Conservation (phyloP, 2,113 vertebrate genomes). For the Vidua macroura region DNA sequence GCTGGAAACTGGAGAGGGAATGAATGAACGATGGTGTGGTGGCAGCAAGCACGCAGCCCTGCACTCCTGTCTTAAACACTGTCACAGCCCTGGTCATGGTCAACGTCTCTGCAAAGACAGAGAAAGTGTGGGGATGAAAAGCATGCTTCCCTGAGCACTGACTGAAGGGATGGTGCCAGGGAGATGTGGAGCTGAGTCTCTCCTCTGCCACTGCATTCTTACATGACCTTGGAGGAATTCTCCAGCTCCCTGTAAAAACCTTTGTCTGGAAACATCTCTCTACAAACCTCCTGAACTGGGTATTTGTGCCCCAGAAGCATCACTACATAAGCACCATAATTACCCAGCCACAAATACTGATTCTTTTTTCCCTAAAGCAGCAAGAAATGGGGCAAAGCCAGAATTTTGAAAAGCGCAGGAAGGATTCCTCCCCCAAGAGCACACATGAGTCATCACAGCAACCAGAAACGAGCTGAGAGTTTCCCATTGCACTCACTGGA, state of each 20-base stretch:
- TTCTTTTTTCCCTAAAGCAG: neutral
- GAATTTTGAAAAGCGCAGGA: neutral
- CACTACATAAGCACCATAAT: neutral
- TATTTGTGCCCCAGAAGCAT: neutral
- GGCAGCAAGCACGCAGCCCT: neutral
- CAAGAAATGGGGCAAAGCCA: neutral
- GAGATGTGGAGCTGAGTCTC: neutral
- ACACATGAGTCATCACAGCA: neutral
- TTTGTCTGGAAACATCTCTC: neutral
- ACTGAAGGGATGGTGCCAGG: neutral
- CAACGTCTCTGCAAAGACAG: neutral
- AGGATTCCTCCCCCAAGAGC: neutral
- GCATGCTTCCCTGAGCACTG: neutral
- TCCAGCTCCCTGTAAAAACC: neutral
- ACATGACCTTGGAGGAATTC: neutral
- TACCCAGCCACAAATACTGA: neutral
- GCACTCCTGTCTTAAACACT: neutral
- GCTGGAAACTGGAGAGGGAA: neutral
- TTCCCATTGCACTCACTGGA: neutral
- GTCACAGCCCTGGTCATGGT: rapidly evolving
- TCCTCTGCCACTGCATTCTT: neutral
- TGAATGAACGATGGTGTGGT: neutral
- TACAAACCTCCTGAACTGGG: neutral
- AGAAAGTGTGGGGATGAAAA: neutral
- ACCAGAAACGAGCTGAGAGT: neutral